Evolutionary conservation across 2,888 invertebrate genomes (phyloP).

Genomic region (Idaea aversata): DNA sequence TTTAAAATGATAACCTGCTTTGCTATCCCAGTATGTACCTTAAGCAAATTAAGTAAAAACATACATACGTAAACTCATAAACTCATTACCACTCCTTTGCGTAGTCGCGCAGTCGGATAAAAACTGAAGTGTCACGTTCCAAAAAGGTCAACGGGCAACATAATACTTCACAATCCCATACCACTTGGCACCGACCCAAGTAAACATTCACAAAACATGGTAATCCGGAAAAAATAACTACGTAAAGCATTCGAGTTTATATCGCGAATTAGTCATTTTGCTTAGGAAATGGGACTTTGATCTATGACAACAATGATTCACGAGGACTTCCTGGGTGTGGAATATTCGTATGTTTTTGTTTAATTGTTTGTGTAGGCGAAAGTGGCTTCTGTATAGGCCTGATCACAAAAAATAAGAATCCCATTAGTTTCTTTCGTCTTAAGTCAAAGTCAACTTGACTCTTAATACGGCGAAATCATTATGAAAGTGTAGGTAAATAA

Average conservation of each 20-base stretch:
- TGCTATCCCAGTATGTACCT: no score
- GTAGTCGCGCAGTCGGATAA: no score
- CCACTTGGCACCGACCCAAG: neutral
- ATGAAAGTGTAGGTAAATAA: no score
- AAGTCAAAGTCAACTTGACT: no score
- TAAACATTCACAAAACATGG: neutral
- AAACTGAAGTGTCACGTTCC: neutral
- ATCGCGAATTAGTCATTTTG: slow-evolving; percentile 3
- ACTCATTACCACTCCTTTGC: no score
- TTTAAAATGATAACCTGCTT: no score
- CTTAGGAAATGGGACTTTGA: slow-evolving; percentile 3
- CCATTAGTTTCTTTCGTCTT: no score
- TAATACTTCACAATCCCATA: neutral
- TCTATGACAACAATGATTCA: neutral
- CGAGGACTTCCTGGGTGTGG: neutral
- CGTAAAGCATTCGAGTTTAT: neutral
- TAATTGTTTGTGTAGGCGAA: neutral
- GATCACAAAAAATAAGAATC: no score
- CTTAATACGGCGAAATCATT: no score
- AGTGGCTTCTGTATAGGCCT: neutral
- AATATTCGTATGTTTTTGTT: neutral
- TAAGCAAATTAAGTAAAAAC: no score
- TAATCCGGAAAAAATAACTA: neutral
- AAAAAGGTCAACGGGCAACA: neutral
- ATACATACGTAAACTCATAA: no score